A percentile compares a stretch with the other conserved stretches of the same genome.
Conservation (phyloP, 2,888 invertebrate genomes). For the Strigamia crassipes region DNA sequence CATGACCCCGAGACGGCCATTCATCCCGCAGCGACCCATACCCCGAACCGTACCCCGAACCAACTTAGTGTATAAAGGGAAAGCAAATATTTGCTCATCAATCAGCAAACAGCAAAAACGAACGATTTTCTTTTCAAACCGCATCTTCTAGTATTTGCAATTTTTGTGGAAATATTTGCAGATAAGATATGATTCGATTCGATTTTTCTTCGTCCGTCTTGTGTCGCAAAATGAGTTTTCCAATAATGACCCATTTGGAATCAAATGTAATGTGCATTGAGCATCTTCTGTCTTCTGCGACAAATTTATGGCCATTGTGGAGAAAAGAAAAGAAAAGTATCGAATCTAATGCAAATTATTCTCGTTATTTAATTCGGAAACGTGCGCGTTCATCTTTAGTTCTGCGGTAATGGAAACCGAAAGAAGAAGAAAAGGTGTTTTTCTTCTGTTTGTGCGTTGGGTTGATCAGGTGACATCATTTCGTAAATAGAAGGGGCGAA, state of each 20-base stretch:
- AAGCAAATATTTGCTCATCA: slow-evolving; percentile 5
- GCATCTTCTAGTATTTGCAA: not conserved
- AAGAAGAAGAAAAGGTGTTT: too few relatives aligned
- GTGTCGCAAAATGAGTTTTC: not conserved
- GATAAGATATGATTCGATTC: not conserved
- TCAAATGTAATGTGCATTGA: not conserved
- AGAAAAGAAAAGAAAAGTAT: too few relatives aligned
- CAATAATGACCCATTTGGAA: slow-evolving; percentile 20
- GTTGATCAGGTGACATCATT: not conserved
- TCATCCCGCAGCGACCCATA: not conserved
- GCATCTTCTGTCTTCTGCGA: not conserved
- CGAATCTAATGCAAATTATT: too few relatives aligned
- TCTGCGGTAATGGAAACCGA: too few relatives aligned
- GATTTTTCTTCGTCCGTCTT: not conserved
- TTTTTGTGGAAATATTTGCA: not conserved
- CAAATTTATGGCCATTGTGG: not conserved
- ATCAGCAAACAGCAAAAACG: not conserved
- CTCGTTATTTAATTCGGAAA: not conserved
- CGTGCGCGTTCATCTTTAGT: too few relatives aligned
- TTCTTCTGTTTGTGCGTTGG: too few relatives aligned
- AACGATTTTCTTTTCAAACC: too few relatives aligned
- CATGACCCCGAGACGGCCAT: not conserved
- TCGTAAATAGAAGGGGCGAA: not conserved
- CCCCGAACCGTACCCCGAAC: not conserved
- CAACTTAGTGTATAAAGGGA: not conserved